These are phyloP conservation scores for Procavia capensis DNA, from an alignment of 2,113 vertebrate genomes.

Conservation along the genomic window DNA sequence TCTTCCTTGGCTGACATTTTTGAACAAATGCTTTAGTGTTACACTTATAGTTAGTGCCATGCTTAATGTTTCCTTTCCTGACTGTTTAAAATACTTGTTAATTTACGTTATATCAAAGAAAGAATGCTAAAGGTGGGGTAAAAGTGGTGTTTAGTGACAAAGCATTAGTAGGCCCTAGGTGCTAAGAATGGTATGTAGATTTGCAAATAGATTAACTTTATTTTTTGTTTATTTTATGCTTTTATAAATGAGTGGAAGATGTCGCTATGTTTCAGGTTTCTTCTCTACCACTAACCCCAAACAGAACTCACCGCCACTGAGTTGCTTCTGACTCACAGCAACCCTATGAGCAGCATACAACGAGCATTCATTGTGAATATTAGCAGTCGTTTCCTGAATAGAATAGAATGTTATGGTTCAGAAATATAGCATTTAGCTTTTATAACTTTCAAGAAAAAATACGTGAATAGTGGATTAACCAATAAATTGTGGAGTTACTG, in stretches of 20 bases:
- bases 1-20: slow-evolving; percentile 59
- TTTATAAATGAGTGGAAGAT: neutral
- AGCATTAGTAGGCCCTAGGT: neutral
- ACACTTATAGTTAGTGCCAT: neutral
- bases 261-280: slow-evolving; percentile 9
- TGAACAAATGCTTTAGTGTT: slow-evolving; percentile 53
- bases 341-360: neutral
- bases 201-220: neutral
- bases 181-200: neutral
- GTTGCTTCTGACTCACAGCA: no score
- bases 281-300: neutral
- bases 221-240: slow-evolving; percentile 5
- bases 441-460: slow-evolving; percentile 10
- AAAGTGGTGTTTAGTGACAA: neutral
- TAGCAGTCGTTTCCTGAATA: neutral
- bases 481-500: neutral
- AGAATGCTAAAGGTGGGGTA: neutral
- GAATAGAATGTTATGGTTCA: neutral
- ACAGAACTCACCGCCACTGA: no score
- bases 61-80: slow-evolving; percentile 31
- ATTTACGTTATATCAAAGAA: neutral
- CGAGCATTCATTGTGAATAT: neutral
- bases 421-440: neutral
- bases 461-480: neutral
- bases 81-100: neutral